phyloP scores from a whole-genome alignment of 2,113 vertebrate species.

The Paradoxurus hermaphroditus region DNA sequence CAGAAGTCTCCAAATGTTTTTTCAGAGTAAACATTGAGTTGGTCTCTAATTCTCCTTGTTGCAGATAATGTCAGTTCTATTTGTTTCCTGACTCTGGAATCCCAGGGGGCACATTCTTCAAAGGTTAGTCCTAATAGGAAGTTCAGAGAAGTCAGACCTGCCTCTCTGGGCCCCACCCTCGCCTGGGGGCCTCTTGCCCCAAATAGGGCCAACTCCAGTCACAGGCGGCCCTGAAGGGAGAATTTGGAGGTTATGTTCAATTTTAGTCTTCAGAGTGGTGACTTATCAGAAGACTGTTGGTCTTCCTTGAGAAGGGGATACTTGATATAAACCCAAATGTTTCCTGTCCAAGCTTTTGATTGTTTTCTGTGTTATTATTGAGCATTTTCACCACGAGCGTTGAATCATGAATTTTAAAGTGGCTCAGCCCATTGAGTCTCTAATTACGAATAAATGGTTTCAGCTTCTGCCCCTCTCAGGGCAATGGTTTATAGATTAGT shows the following conservation, averaged over 20 bases:
- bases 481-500: slow-evolving; percentile 45
- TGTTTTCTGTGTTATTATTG: slow-evolving; percentile 69
- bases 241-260: neutral
- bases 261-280: neutral
- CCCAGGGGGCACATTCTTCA: neutral
- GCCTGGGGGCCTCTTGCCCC: neutral
- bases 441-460: slow-evolving; percentile 69
- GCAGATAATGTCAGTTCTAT: neutral
- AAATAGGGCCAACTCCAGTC: neutral
- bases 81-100: neutral
- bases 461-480: slow-evolving; percentile 4
- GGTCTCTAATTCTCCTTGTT: neutral
- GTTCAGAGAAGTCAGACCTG: neutral
- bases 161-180: too few relatives aligned
- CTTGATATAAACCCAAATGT: slow-evolving; percentile 45
- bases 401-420: slow-evolving; percentile 67
- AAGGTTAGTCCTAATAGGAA: neutral
- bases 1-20: neutral
- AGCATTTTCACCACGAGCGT: slow-evolving; percentile 46
- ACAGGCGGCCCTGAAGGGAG: neutral
- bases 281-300: neutral
- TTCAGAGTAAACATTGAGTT: neutral
- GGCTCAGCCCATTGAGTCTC: slow-evolving; percentile 54
- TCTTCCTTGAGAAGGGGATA: neutral
- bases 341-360: slow-evolving; percentile 34